Evolutionary conservation across 1,140 invertebrate genomes (phyloP).

Genomic region (Palaemon carinicauda): DNA sequence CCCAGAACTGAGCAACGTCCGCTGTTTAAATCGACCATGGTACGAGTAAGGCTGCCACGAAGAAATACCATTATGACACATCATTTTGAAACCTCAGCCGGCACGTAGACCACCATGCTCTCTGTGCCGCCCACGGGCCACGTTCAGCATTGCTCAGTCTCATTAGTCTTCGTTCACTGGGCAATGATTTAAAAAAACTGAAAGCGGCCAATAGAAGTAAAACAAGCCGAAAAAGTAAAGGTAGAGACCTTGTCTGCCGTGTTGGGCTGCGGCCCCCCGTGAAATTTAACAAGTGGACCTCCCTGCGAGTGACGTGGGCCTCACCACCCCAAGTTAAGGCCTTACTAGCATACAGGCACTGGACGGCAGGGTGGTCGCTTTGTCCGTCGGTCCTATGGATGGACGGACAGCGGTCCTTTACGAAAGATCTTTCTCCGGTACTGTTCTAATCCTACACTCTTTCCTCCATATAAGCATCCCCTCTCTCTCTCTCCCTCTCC

Average conservation of each 20-base stretch:
- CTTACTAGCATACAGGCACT: not conserved
- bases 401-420: no score
- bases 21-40: not conserved
- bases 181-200: not conserved
- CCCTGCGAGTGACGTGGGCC: conserved; percentile 51
- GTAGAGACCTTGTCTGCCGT: conserved; percentile 15
- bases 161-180: conserved; percentile 19
- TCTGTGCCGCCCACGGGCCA: conserved; percentile 1
- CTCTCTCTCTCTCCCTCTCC: not conserved
- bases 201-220: not conserved
- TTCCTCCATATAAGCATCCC: not conserved
- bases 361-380: conserved; percentile 9
- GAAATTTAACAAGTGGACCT: conserved; percentile 53
- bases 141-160: not conserved
- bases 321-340: conserved; percentile 48
- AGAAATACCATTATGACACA: conserved; percentile 54
- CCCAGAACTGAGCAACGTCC: conserved; percentile 23
- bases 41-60: conserved; percentile 23
- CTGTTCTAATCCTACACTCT: not conserved
- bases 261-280: conserved; percentile 42
- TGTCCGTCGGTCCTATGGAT: not conserved
- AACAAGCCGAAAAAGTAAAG: not conserved
- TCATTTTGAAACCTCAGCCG: conserved; percentile 48
- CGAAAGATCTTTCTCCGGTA: not conserved
- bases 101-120: conserved; percentile 46